phyloP scores from a whole-genome alignment of 1,140 invertebrate genomes.

The Papilio glaucus region DNA sequence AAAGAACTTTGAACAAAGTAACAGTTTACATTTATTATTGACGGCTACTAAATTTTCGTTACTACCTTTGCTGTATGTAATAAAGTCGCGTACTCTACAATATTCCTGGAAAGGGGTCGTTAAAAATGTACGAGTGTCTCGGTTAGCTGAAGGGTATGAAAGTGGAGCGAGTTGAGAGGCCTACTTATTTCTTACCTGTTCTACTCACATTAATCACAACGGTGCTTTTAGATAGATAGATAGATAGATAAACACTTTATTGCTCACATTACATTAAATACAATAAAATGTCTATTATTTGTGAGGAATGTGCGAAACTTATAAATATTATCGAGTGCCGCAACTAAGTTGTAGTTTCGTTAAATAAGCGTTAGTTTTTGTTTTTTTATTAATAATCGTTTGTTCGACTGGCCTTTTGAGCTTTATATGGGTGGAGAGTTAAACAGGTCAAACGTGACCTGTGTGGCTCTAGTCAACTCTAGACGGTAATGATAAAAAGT shows the following conservation, averaged over 20 bases:
- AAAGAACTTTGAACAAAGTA: not conserved
- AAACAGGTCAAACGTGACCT: constrained; percentile 50
- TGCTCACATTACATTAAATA: no score
- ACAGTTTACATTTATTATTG: constrained; percentile 18
- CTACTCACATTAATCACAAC: constrained; percentile 38
- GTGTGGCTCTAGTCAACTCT: constrained; percentile 18
- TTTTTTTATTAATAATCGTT: not conserved
- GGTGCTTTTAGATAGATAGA: constrained; percentile 18
- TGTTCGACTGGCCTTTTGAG: not conserved
- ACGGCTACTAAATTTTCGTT: constrained; percentile 26
- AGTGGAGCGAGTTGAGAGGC: constrained; percentile 52
- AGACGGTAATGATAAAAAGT: constrained; percentile 6
- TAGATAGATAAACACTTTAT: no score
- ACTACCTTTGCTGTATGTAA: constrained; percentile 1
- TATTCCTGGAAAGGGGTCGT: constrained; percentile 37
- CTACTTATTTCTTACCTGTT: constrained; percentile 44
- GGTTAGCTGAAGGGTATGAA: constrained; percentile 48
- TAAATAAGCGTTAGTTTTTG: not conserved
- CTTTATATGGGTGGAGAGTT: constrained; percentile 15
- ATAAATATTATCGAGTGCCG: not conserved
- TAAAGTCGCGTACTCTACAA: not conserved
- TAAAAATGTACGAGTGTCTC: constrained; percentile 56
- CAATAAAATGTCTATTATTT: not conserved
- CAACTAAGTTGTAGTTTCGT: not conserved
- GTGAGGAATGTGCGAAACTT: not conserved